phyloP scores from a whole-genome alignment of 1,140 invertebrate species.

The Cyclina sinensis region DNA sequence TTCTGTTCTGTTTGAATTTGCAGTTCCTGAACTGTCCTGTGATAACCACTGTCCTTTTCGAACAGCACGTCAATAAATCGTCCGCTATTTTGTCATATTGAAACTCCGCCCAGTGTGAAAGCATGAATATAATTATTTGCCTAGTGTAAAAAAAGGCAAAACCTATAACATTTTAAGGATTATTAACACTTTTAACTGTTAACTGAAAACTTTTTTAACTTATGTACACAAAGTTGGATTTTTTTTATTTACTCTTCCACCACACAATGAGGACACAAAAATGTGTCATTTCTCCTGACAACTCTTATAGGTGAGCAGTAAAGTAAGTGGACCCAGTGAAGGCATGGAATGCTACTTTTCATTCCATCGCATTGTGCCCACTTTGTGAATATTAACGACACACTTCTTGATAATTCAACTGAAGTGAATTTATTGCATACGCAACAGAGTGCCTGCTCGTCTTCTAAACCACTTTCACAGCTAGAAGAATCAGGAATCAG shows the following conservation, averaged over 20 bases:
- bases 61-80: no score
- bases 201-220: neutral
- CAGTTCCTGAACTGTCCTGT: no score
- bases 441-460: neutral
- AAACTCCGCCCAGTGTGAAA: no score
- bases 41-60: no score
- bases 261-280: neutral
- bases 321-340: neutral
- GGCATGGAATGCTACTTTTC: neutral
- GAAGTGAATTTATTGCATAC: neutral
- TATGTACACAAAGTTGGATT: neutral
- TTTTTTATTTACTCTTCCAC: neutral
- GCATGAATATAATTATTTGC: no score
- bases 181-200: no score
- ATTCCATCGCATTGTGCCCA: constrained; percentile 12
- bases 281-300: neutral
- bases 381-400: neutral
- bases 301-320: neutral
- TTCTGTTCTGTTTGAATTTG: no score
- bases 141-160: no score
- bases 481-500: neutral
- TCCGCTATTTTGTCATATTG: no score
- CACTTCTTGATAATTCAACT: neutral
- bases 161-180: no score
- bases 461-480: neutral